A percentile compares a stretch with the other conserved stretches of the same genome.
Conservation (phyloP, 2,888 invertebrate species). For the Xiphydria camelus region DNA sequence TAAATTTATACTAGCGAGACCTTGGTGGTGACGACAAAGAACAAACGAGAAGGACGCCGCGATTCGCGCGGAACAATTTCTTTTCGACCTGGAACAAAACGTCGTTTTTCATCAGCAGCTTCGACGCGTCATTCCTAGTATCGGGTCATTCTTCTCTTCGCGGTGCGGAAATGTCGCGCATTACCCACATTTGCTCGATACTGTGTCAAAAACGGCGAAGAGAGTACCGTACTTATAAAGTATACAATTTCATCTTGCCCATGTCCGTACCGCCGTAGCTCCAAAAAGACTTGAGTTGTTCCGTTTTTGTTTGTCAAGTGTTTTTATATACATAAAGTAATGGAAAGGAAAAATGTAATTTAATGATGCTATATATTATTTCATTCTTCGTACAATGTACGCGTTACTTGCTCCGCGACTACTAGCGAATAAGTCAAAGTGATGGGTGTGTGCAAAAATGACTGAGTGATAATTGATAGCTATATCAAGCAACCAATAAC, state of each 20-base stretch:
- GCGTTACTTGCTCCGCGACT: slow-evolving; percentile 23
- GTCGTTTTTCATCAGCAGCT: too few relatives aligned
- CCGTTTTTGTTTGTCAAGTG: slow-evolving; percentile 57
- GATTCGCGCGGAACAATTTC: too few relatives aligned
- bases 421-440: slow-evolving; percentile 29
- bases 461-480: slow-evolving; percentile 48
- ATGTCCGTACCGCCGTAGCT: slow-evolving; percentile 37
- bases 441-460: slow-evolving; percentile 44
- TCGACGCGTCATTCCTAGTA: too few relatives aligned
- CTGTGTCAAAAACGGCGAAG: too few relatives aligned
- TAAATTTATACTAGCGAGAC: background rate
- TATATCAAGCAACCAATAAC: slow-evolving; percentile 43
- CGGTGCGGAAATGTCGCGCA: too few relatives aligned
- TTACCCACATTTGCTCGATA: too few relatives aligned
- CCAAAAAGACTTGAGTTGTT: slow-evolving; percentile 54
- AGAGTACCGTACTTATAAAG: too few relatives aligned
- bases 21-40: too few relatives aligned
- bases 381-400: slow-evolving; percentile 48
- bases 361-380: slow-evolving; percentile 47
- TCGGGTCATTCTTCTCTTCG: too few relatives aligned
- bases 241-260: background rate
- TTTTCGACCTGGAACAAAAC: too few relatives aligned
- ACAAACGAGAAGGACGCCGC: too few relatives aligned
- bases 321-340: slow-evolving; percentile 51
- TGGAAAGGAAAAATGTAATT: slow-evolving; percentile 47